phyloP scores from a whole-genome alignment of 2,888 invertebrate species.

The Catotricha subobsoleta region DNA sequence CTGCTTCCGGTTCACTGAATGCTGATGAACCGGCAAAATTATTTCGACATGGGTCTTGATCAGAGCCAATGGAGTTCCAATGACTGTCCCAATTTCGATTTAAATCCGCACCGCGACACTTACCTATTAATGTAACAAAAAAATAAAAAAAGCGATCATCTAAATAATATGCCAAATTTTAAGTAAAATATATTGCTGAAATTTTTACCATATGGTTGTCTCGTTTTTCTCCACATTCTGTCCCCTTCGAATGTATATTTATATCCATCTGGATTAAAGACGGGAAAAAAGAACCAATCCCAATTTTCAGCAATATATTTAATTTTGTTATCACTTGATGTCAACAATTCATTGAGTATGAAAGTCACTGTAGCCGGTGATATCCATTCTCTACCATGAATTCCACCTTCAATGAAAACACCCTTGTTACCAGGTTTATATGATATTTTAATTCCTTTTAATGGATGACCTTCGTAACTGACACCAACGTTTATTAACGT shows the following conservation, averaged over 20 bases:
- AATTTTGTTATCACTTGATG: slow-evolving; percentile 22
- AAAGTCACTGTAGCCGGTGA: slow-evolving; percentile 28
- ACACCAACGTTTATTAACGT: slow-evolving; percentile 30
- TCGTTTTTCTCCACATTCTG: slow-evolving; percentile 65
- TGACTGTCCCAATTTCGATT: slow-evolving; percentile 42
- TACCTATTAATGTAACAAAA: too few species aligned
- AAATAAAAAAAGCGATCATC: too few species aligned
- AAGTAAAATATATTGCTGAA: too few species aligned
- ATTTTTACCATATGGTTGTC: slow-evolving; percentile 33
- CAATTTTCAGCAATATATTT: slow-evolving; percentile 23
- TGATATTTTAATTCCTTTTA: slow-evolving; percentile 32
- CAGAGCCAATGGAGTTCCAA: slow-evolving; percentile 38
- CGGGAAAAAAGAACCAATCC: slow-evolving; percentile 61
- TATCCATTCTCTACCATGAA: slow-evolving; percentile 30
- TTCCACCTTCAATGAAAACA: slow-evolving; percentile 36
- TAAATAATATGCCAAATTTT: too few species aligned
- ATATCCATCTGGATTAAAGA: slow-evolving; percentile 63
- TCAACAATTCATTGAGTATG: slow-evolving; percentile 23
- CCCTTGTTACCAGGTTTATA: slow-evolving; percentile 26
- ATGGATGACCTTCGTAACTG: slow-evolving; percentile 33
- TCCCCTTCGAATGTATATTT: slow-evolving; percentile 55
- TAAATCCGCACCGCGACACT: slow-evolving; percentile 43
- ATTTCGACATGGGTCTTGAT: slow-evolving; percentile 36
- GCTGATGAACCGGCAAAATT: slow-evolving; percentile 38
- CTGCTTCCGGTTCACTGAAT: slow-evolving; percentile 42